These are phyloP conservation scores for Unio pictorum DNA, from an alignment of 2,888 invertebrate species.

Conservation along the genomic window DNA sequence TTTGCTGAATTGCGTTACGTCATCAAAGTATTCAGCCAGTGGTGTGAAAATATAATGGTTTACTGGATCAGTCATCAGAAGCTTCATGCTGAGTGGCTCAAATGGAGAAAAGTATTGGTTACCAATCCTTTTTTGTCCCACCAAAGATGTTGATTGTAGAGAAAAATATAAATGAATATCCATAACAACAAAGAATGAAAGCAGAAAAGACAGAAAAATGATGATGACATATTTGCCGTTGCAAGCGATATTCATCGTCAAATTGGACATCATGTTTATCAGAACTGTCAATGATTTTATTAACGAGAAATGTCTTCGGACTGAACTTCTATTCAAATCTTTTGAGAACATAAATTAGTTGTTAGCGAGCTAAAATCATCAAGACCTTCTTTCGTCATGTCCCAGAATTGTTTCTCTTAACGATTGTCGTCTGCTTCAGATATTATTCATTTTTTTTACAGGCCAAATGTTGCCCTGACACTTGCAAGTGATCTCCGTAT, in stretches of 20 bases:
- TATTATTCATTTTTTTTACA: too few relatives aligned
- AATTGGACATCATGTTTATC: conserved; percentile 24
- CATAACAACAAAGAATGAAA: conserved; percentile 44
- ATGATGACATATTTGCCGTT: conserved; percentile 24
- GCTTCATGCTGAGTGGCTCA: conserved; percentile 83
- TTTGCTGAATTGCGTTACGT: conserved; percentile 77
- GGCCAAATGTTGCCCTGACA: too few relatives aligned
- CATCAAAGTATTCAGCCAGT: conserved; percentile 81
- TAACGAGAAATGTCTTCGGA: too few relatives aligned
- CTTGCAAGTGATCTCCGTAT: too few relatives aligned
- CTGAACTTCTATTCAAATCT: too few relatives aligned
- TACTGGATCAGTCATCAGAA: conserved; percentile 85
- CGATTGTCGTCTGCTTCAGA: too few relatives aligned
- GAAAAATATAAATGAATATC: conserved; percentile 42
- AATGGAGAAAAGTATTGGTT: conserved; percentile 43
- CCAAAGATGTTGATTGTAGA: conserved; percentile 32
- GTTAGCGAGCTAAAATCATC: too few relatives aligned
- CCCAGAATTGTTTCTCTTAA: too few relatives aligned
- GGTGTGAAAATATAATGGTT: conserved; percentile 89
- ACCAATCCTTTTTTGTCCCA: conserved; percentile 19
- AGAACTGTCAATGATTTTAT: too few relatives aligned
- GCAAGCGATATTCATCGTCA: conserved; percentile 20
- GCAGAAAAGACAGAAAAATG: conserved; percentile 16
- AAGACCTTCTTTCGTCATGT: too few relatives aligned
- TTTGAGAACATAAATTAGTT: too few relatives aligned